Evolutionary conservation across 2,888 invertebrate species (phyloP).

Genomic region (Cephus rjabovi): DNA sequence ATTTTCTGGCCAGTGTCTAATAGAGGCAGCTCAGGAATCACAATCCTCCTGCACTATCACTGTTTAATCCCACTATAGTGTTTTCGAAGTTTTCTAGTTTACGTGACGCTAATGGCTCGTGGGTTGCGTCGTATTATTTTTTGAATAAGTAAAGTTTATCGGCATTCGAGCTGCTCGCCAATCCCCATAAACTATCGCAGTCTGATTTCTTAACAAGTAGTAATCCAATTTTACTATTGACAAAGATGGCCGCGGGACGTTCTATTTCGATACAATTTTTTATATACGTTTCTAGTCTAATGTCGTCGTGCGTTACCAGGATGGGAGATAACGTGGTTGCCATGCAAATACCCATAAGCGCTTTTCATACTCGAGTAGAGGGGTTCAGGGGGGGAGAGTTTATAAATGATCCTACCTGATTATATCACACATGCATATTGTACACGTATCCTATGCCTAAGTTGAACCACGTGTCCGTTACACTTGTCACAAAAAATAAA

Average conservation of each 20-base stretch:
- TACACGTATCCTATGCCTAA: not conserved
- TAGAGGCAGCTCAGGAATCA: constrained; percentile 8
- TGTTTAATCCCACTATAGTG: not conserved
- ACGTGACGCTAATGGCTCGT: constrained; percentile 18
- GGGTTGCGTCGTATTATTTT: constrained; percentile 7
- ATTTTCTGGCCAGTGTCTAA: constrained; percentile 4
- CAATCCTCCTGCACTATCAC: not conserved
- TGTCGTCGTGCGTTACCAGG: not conserved
- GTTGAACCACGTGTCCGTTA: constrained; percentile 41
- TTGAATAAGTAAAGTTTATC: constrained; percentile 20
- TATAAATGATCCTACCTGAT: not conserved
- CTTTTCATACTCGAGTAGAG: not conserved
- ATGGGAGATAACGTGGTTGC: not conserved
- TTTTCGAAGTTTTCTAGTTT: constrained; percentile 13
- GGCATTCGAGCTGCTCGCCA: constrained; percentile 1
- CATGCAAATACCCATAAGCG: not conserved
- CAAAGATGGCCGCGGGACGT: not conserved
- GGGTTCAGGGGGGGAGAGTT: not conserved
- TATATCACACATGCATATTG: not conserved
- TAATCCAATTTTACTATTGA: constrained; percentile 2
- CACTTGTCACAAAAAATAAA: constrained; percentile 49
- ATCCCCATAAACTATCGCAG: constrained; percentile 11
- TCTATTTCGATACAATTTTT: not conserved
- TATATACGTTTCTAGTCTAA: not conserved
- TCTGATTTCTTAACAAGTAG: not conserved